Evolutionary conservation across 2,113 vertebrate genomes (phyloP).

Genomic region (Heloderma charlesbogerti): DNA sequence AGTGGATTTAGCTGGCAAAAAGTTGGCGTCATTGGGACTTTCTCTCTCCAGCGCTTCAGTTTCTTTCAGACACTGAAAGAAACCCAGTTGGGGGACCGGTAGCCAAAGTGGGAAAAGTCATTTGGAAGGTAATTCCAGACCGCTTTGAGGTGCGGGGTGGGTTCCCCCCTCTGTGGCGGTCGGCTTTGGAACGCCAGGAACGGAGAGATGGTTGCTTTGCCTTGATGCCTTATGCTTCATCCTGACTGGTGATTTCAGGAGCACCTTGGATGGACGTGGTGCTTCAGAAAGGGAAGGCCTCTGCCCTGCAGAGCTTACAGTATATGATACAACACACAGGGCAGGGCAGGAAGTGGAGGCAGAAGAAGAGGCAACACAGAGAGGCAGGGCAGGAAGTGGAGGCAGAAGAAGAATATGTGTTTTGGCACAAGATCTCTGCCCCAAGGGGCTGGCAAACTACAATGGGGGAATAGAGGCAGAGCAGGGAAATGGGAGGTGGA

Average conservation of each 20-base stretch:
- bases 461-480: background rate
- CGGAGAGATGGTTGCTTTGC: too few relatives aligned
- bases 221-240: background rate
- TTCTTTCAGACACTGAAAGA: rapidly evolving
- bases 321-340: background rate
- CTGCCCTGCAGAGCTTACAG: background rate
- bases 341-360: background rate
- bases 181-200: background rate
- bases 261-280: background rate
- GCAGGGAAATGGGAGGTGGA: background rate
- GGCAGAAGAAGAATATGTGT: background rate
- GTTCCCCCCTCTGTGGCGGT: too few relatives aligned
- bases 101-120: background rate
- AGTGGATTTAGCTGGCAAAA: background rate
- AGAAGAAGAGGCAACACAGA: background rate
- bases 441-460: background rate
- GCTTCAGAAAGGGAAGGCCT: background rate
- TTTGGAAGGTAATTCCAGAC: background rate
- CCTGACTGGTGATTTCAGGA: background rate
- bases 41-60: background rate
- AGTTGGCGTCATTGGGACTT: too few relatives aligned
- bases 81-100: background rate
- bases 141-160: background rate
- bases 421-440: background rate
- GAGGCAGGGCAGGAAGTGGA: background rate